Base-by-base conservation (phyloP, 2,888 invertebrate genomes). In the Sinotaia quadrata region DNA sequence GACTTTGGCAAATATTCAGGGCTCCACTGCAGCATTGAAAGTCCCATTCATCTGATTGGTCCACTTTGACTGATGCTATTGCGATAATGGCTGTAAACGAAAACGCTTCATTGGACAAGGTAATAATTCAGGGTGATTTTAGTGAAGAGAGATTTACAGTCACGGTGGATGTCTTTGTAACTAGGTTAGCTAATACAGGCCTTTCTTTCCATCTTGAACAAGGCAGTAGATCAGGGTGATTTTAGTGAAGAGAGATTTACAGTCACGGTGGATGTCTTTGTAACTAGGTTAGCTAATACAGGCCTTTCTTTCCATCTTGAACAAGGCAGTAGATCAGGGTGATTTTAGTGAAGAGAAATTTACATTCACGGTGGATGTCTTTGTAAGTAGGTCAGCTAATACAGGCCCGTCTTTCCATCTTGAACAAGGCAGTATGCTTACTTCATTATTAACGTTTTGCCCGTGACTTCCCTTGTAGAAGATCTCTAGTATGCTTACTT, bases 291-390 rank as follows among this genome's bases (percentile, higher is more conserved):
- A n/a, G n/a, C n/a, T n/a, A n/a, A n/a, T n/a, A n/a, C n/a, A n/a
- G n/a, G n/a, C n/a, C n/a, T n/a, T n/a, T n/a, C n/a, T n/a, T n/a
- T n/a, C n/a, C n/a, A n/a, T n/a, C n/a, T 92, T 94, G 0, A 93
- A 94, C 63, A 92, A 93, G 78, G 97, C 97, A 0, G 92, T 92
- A 0, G 98, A 98, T 85, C 93, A 94, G 85, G 86, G 84, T 5
- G 97, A 58, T 98, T 96, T 18, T 95, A 98, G 78, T 97, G 97
- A 77, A 96, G 98, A 31, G 97, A 98, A 89, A 94, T 95, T 85
- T 94, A 95, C 78, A 0, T 97, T 97, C 0, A 95, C 96, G 82
- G 91, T 98, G n/a, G 90, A 96, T 65, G 93, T 99, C 0, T 94
- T 94, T 86, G 94, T 99, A 0, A 92, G 93, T 71, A n/a, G n/a